Percentiles rank a stretch among this genome's conserved stretches.
Conservation (phyloP, 2,888 invertebrate species). For the Coenonympha glycerion region DNA sequence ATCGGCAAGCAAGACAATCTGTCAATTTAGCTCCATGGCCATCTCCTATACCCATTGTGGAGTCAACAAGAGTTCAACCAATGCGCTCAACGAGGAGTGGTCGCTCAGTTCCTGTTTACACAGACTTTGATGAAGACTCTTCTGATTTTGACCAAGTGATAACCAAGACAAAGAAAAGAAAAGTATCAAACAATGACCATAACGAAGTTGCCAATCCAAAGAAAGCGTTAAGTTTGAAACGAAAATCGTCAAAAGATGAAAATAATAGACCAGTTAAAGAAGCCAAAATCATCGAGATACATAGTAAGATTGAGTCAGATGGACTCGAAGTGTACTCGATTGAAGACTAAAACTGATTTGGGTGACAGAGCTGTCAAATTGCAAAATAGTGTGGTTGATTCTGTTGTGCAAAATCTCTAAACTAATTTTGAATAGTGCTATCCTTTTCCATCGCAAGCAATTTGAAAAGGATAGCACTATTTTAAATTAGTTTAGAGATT, state of each 20-base stretch:
- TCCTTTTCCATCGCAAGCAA: no score
- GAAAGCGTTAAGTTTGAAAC: constrained; percentile 58
- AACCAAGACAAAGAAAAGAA: constrained; percentile 60
- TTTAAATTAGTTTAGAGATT: no score
- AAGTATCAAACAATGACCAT: constrained; percentile 51
- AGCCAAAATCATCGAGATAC: constrained; percentile 24
- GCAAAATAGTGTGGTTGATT: not conserved
- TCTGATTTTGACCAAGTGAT: constrained; percentile 61
- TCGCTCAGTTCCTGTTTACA: constrained; percentile 59
- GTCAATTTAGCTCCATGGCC: constrained; percentile 59
- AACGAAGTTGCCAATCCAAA: constrained; percentile 50
- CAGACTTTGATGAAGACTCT: constrained; percentile 65
- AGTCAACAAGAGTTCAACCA: constrained; percentile 55
- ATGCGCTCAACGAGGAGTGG: constrained; percentile 64
- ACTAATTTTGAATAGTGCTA: not conserved
- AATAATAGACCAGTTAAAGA: constrained; percentile 30
- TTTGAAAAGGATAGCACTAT: no score
- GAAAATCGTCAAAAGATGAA: constrained; percentile 60
- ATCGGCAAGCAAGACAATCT: constrained; percentile 58
- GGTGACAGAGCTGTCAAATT: not conserved
- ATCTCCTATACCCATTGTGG: constrained; percentile 62
- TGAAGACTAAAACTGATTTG: constrained; percentile 6
- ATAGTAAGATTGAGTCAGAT: constrained; percentile 17
- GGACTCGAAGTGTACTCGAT: constrained; percentile 12
- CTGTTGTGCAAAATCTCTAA: not conserved